Conservation (phyloP, 2,113 vertebrate genomes). For the Leptosomus discolor region DNA sequence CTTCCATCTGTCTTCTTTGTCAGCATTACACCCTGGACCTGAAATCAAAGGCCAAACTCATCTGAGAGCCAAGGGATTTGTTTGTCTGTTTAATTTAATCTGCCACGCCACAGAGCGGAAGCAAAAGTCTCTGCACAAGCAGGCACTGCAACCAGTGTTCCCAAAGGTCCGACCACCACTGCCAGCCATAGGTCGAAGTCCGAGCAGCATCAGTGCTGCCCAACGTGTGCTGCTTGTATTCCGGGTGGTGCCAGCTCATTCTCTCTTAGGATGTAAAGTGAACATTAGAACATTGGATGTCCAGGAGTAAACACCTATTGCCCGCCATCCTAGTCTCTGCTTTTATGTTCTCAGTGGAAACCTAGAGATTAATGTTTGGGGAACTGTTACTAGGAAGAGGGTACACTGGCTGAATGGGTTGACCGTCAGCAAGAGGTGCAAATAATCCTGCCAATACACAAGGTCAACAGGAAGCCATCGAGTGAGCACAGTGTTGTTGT, state of each 20-base stretch:
- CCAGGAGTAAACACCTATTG: not conserved
- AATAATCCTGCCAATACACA: not conserved
- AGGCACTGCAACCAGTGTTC: not conserved
- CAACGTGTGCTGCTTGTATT: fast-evolving
- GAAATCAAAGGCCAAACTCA: not conserved
- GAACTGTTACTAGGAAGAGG: not conserved
- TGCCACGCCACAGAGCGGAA: not conserved
- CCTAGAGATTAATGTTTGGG: not conserved
- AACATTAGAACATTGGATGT: not conserved
- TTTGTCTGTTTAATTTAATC: not conserved
- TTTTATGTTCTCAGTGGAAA: not conserved
- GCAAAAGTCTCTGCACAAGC: not conserved
- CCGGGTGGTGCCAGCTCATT: not conserved
- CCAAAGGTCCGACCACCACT: fast-evolving
- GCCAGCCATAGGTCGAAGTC: not conserved
- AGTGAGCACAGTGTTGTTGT: not conserved
- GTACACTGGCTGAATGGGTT: fast-evolving
- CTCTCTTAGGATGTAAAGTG: not conserved
- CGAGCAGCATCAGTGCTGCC: not conserved
- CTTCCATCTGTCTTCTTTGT: not conserved
- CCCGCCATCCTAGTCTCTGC: not conserved
- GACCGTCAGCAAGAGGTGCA: not conserved
- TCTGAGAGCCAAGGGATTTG: not conserved
- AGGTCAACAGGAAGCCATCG: not conserved
- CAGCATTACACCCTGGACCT: not conserved